These are phyloP conservation scores for Stegodyphus dumicola DNA, from an alignment of 1,140 invertebrate genomes.

Conservation along the genomic window DNA sequence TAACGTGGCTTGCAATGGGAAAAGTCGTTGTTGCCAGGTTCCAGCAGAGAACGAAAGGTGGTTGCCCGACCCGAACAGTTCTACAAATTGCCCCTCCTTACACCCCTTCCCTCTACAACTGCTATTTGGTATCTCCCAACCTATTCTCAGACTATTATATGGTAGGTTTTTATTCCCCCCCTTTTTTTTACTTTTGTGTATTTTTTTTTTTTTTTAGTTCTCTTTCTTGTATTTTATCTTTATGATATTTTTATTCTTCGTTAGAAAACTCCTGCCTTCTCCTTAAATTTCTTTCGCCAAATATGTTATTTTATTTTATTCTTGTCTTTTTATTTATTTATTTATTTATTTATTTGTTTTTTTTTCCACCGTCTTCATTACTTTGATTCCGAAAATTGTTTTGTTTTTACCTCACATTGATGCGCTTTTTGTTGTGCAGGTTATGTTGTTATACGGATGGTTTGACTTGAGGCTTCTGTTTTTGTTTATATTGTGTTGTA, in stretches of 20 bases:
- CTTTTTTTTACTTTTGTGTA: not conserved
- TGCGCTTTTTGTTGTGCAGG: not conserved
- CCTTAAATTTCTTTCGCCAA: constrained; percentile 31
- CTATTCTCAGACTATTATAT: constrained; percentile 46
- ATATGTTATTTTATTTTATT: not conserved
- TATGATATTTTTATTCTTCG: no score
- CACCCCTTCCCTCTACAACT: not conserved
- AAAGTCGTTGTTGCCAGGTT: constrained; percentile 22
- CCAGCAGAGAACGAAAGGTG: constrained; percentile 19
- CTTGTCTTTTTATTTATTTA: not conserved
- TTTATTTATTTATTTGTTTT: constrained; percentile 25
- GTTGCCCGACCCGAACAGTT: constrained; percentile 39
- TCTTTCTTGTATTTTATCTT: not conserved
- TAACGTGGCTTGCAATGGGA: not conserved
- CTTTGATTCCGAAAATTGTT: not conserved
- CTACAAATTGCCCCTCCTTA: constrained; percentile 50
- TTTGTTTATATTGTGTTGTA: no score
- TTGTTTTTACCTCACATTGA: constrained; percentile 1
- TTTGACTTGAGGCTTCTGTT: constrained; percentile 16
- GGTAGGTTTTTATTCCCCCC: not conserved
- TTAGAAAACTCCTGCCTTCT: not conserved
- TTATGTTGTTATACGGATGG: constrained; percentile 46
- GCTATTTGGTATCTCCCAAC: constrained; percentile 6
- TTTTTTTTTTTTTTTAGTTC: constrained; percentile 31
- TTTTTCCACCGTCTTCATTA: not conserved